A percentile compares a stretch with the other conserved stretches of the same genome.
phyloP scores from a whole-genome alignment of 2,797 vertebrate species.

The Propithecus deckenii region DNA sequence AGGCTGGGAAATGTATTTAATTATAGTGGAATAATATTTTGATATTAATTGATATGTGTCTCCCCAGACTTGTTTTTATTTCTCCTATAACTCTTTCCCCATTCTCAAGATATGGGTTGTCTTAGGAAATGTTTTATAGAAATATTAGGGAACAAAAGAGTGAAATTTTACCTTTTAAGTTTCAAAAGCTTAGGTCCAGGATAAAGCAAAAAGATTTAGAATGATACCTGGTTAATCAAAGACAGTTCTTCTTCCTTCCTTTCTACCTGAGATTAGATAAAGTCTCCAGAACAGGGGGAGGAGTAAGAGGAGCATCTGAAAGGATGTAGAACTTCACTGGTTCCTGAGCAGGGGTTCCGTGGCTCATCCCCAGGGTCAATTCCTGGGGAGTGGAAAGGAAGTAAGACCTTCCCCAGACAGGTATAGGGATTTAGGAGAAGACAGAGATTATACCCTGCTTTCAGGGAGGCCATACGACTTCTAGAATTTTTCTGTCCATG shows the following conservation, averaged over 20 bases:
- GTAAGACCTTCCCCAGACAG: background rate
- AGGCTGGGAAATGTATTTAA: background rate
- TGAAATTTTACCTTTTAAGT: background rate
- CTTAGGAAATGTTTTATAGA: background rate
- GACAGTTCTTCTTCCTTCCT: background rate
- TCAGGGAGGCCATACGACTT: background rate
- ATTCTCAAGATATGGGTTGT: background rate
- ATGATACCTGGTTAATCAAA: slow-evolving; percentile 1
- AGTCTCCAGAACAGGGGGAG: background rate
- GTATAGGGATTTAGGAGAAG: background rate
- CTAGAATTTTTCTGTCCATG: background rate
- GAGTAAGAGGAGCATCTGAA: background rate
- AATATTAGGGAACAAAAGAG: background rate
- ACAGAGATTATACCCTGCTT: background rate
- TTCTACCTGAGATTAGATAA: background rate
- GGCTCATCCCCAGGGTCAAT: background rate
- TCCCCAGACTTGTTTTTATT: background rate
- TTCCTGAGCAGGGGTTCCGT: background rate
- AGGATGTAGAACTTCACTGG: background rate
- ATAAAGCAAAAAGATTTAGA: slow-evolving; percentile 31
- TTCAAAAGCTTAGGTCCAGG: slow-evolving; percentile 21
- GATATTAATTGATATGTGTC: background rate
- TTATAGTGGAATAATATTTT: background rate
- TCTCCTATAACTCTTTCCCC: background rate
- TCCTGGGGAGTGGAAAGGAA: background rate